These are phyloP conservation scores for Sylvicola fuscatus DNA, from an alignment of 2,888 invertebrate species.

Conservation along the genomic window DNA sequence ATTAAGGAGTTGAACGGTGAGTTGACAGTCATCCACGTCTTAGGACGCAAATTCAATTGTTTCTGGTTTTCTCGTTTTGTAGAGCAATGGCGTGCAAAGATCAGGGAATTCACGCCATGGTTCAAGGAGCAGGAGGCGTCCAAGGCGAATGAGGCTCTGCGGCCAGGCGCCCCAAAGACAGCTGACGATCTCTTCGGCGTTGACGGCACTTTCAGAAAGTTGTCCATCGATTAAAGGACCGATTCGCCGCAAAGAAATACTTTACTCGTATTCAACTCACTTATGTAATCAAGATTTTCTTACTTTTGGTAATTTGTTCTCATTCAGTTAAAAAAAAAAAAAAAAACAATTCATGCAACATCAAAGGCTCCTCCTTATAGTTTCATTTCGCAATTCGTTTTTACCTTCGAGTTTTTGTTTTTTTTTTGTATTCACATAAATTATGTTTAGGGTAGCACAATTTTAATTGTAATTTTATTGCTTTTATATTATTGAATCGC, in stretches of 20 bases:
- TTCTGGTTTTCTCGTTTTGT: too few relatives aligned
- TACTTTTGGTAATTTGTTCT: too few relatives aligned
- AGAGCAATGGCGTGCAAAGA: conserved; percentile 62
- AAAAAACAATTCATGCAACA: too few relatives aligned
- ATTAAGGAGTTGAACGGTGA: conserved; percentile 49
- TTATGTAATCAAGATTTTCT: too few relatives aligned
- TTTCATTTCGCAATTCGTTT: too few relatives aligned
- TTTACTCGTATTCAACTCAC: too few relatives aligned
- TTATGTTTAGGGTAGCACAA: too few relatives aligned
- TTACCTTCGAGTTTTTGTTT: not conserved
- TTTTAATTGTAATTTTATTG: too few relatives aligned
- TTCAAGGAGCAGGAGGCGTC: conserved; percentile 58
- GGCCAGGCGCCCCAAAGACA: conserved; percentile 70
- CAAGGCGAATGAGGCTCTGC: conserved; percentile 57
- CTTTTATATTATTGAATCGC: too few relatives aligned
- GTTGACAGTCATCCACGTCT: too few relatives aligned
- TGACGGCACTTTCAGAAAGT: conserved; percentile 71
- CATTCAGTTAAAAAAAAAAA: too few relatives aligned
- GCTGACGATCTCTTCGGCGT: conserved; percentile 75
- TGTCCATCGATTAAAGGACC: conserved; percentile 47
- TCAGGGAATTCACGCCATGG: conserved; percentile 59
- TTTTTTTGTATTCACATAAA: not conserved
- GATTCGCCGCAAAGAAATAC: conserved; percentile 11
- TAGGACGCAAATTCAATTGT: conserved; percentile 3
- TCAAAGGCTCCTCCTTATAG: too few relatives aligned